Conservation (phyloP, 1,140 invertebrate genomes). For the Planococcus citri region DNA sequence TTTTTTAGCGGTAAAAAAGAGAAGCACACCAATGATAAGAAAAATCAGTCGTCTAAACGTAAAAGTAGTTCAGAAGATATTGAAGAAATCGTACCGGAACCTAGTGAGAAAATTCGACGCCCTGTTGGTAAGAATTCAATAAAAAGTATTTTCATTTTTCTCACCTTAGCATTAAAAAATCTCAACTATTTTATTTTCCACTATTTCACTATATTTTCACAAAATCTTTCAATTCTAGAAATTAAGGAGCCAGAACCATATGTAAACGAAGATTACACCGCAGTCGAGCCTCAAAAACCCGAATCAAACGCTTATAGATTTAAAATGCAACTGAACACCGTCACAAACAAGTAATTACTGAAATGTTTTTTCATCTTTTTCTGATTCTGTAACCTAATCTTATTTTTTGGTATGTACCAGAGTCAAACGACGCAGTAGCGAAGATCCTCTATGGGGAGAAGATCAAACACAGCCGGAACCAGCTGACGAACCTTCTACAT, state of each 20-base stretch:
- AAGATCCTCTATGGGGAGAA: slow-evolving; percentile 2
- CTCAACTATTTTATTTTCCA: no score
- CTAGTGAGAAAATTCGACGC: neutral
- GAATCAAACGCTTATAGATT: neutral
- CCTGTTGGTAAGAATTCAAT: neutral
- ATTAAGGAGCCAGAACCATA: neutral
- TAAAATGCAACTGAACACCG: neutral
- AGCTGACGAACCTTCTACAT: slow-evolving; percentile 1
- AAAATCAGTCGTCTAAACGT: neutral
- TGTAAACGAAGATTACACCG: neutral
- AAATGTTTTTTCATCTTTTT: neutral
- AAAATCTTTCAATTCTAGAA: slow-evolving; percentile 1
- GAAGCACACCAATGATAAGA: neutral
- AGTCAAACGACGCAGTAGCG: slow-evolving; percentile 23
- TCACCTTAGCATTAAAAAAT: no score
- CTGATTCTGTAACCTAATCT: neutral
- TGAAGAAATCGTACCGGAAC: neutral
- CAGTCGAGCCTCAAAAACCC: neutral
- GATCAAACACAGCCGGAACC: neutral
- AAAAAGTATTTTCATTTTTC: no score
- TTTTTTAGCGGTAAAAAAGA: neutral
- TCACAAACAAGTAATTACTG: neutral
- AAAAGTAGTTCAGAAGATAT: neutral
- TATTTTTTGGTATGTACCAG: neutral
- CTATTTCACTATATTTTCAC: no score